Conservation (phyloP, 2,888 invertebrate species). For the Chrysomela aeneicollis region DNA sequence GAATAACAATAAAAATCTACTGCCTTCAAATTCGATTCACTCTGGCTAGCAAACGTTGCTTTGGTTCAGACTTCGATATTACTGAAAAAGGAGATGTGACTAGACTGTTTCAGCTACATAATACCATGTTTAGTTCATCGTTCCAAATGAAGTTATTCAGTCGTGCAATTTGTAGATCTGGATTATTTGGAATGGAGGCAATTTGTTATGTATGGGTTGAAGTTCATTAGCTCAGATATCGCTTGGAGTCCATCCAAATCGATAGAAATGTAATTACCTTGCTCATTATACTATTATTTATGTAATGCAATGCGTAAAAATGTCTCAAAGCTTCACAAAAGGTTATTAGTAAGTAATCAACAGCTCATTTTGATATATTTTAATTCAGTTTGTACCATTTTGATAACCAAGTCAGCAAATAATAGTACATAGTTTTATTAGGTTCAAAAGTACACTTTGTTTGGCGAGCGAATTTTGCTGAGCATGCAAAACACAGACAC, state of each 20-base stretch:
- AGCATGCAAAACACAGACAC: no score
- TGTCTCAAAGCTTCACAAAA: no score
- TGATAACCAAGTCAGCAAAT: no score
- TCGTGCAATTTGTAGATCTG: not conserved
- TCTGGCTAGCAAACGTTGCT: conserved; percentile 27
- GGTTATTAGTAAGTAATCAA: no score
- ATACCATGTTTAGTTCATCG: conserved; percentile 19
- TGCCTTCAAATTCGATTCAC: conserved; percentile 54
- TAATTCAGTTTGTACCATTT: no score
- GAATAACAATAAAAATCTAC: conserved; percentile 57
- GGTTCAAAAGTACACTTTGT: no score
- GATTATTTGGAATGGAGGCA: not conserved
- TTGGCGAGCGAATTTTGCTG: no score
- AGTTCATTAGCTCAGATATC: not conserved
- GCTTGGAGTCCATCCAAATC: not conserved
- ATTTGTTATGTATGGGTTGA: not conserved
- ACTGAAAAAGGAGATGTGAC: conserved; percentile 30
- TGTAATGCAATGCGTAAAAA: not conserved
- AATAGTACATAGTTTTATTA: no score
- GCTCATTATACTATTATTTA: not conserved
- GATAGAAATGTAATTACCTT: not conserved
- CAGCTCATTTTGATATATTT: no score
- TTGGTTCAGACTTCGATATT: conserved; percentile 24
- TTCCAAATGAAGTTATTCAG: not conserved
- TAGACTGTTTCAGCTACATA: conserved; percentile 28